A percentile compares a stretch with the other conserved stretches of the same genome.
These are phyloP conservation scores for Amia ocellicauda DNA, from an alignment of 2,113 vertebrate genomes.

Conservation along the genomic window DNA sequence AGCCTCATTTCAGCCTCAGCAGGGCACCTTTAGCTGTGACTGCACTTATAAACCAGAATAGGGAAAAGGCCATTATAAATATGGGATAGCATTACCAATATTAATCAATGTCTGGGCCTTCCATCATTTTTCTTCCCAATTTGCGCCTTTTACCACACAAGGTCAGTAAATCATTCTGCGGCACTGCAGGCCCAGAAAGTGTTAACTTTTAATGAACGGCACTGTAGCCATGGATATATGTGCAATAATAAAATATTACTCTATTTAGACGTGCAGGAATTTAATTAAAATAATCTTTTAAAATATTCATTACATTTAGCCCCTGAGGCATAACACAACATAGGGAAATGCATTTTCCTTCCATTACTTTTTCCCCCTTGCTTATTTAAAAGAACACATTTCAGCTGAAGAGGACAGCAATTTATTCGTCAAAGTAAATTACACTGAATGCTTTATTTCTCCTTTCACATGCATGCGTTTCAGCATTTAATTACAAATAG, in stretches of 20 bases:
- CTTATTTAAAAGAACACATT: constrained; percentile 72
- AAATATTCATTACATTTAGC: constrained; percentile 85
- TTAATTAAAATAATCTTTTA: constrained; percentile 89
- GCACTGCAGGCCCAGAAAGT: constrained; percentile 73
- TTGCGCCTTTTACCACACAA: constrained; percentile 79
- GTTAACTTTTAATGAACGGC: constrained; percentile 87
- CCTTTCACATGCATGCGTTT: constrained; percentile 65
- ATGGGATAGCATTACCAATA: constrained; percentile 92
- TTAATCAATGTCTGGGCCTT: constrained; percentile 91
- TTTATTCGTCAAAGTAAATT: constrained; percentile 72
- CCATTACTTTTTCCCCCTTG: constrained; percentile 59
- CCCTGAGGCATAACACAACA: constrained; percentile 74
- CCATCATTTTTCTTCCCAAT: constrained; percentile 85
- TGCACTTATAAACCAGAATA: constrained; percentile 81
- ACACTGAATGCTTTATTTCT: constrained; percentile 60
- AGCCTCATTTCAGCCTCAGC: constrained; percentile 94
- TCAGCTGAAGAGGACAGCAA: constrained; percentile 65
- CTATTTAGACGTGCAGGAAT: constrained; percentile 81
- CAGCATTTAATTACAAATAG: constrained; percentile 21
- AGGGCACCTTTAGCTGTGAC: constrained; percentile 85
- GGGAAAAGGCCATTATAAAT: constrained; percentile 89
- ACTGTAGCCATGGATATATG: constrained; percentile 66
- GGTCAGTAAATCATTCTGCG: constrained; percentile 79
- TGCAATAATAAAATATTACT: constrained; percentile 80
- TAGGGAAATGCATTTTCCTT: constrained; percentile 71